phyloP scores from a whole-genome alignment of 2,888 invertebrate genomes.

The Eupithecia subfuscata region DNA sequence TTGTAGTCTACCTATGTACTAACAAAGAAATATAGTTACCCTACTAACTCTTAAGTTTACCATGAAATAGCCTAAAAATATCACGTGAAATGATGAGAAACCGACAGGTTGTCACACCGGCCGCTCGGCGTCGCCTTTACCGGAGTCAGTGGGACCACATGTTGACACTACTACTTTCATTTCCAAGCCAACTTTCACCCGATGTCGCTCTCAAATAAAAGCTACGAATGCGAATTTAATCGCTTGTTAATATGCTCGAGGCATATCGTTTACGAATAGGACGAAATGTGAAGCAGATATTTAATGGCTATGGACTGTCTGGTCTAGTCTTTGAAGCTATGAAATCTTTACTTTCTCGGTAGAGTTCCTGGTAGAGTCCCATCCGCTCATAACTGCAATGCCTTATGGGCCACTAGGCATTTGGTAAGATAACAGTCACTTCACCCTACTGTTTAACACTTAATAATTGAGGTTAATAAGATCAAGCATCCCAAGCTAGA shows the following conservation, averaged over 20 bases:
- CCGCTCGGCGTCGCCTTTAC: slow-evolving; percentile 40
- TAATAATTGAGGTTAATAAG: slow-evolving; percentile 8
- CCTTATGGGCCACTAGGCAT: background rate
- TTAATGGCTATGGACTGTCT: background rate
- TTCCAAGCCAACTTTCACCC: slow-evolving; percentile 80
- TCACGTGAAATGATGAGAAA: slow-evolving; percentile 71
- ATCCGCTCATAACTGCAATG: background rate
- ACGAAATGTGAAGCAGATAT: slow-evolving; percentile 1
- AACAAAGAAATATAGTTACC: too few relatives aligned
- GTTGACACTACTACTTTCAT: slow-evolving; percentile 81
- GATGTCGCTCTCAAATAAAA: slow-evolving; percentile 73
- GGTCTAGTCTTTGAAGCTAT: background rate
- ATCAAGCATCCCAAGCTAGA: slow-evolving; percentile 4
- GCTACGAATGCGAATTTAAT: slow-evolving; percentile 71
- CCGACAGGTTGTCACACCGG: slow-evolving; percentile 64
- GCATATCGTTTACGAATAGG: slow-evolving; percentile 23
- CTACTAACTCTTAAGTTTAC: background rate
- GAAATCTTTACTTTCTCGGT: background rate
- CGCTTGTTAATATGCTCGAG: slow-evolving; percentile 36
- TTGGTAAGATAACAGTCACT: background rate
- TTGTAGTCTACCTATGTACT: background rate
- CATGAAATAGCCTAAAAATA: slow-evolving; percentile 11
- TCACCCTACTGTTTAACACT: background rate
- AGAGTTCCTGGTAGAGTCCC: background rate
- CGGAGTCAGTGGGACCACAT: slow-evolving; percentile 59